Evolutionary conservation across 2,113 vertebrate genomes (phyloP), one percentile per base, ranked within the genome.

Genomic region (Paedocypris sp.): DNA sequence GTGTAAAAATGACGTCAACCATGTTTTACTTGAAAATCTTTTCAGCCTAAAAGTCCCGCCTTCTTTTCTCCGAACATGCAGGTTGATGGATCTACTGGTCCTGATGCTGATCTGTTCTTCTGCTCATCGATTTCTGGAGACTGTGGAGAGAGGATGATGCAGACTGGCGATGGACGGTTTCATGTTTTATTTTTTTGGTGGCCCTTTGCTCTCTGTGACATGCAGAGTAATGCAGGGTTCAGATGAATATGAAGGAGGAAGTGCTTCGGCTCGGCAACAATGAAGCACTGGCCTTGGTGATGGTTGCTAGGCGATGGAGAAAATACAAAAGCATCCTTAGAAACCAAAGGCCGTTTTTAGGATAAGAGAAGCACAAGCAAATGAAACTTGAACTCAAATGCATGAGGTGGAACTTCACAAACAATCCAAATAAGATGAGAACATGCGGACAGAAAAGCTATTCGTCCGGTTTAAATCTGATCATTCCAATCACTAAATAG

Each of bases 251-350:
- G 46, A n/a, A 64, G 80, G 78, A 78, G 78, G 73, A 70, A 31
- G 75, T 77, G 77, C 80, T 83, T 79, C 75, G 75, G 81, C 85
- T 70, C 75, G 4, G 71, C 80, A 78, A 86, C 84, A 86, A 83
- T 85, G 74, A 80, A 83, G 77, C 49, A 76, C 78, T 75, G 81
- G 83, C 85, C 85, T 85, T 86, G 85, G 82, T 83, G 81, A 85
- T 75, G 78, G 85, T 87, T 86, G 84, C 85, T 85, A 87, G 75
- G 85, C 71, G 25, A 84, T 81, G 73, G 76, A 82, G 73, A 79
- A 85, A 85, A 83, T 75, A 85, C 82, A 87, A 85, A 83, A 79
- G 83, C 79, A 80, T 82, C 79, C 83, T 83, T 81, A 74, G 83
- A 86, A 87, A 86, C 79, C 79, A 80, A 83, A 83, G 83, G 79